phyloP scores from a whole-genome alignment of 2,888 invertebrate species.

The Malachius bipustulatus region DNA sequence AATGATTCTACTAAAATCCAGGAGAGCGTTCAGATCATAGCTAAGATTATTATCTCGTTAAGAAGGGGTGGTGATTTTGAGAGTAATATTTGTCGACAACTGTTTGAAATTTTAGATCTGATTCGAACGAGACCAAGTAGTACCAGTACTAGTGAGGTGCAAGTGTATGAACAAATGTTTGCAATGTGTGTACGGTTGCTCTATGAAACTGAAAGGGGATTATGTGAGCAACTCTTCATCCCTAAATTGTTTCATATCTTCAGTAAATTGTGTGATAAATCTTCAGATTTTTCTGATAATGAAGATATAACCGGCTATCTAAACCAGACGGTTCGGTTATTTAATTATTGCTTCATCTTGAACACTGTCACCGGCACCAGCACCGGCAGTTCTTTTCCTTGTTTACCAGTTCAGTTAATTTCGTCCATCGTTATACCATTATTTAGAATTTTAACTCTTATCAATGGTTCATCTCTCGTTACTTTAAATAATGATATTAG shows the following conservation, averaged over 20 bases:
- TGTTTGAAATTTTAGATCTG: constrained; percentile 41
- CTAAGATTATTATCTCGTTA: constrained; percentile 48
- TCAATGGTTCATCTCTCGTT: constrained; percentile 26
- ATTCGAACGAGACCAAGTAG: constrained; percentile 15
- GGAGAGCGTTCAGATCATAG: constrained; percentile 54
- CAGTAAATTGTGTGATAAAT: constrained; percentile 10
- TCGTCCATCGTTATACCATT: constrained; percentile 37
- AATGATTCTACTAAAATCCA: constrained; percentile 48
- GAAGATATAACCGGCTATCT: too few species aligned
- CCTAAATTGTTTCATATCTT: constrained; percentile 16
- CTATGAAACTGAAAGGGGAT: constrained; percentile 38
- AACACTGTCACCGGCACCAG: constrained; percentile 17
- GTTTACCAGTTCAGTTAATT: constrained; percentile 35
- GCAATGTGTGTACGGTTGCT: constrained; percentile 45
- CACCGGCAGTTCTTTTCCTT: too few species aligned
- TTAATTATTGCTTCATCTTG: constrained; percentile 26
- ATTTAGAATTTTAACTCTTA: constrained; percentile 35
- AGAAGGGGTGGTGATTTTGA: constrained; percentile 45
- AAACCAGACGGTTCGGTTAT: constrained; percentile 25
- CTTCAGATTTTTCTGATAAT: too few species aligned
- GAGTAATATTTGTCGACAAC: constrained; percentile 42
- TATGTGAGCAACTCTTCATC: constrained; percentile 35
- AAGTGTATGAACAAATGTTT: constrained; percentile 39
- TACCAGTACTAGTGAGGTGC: too few species aligned
- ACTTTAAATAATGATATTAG: constrained; percentile 30